These are phyloP conservation scores for Melipona bicolor DNA, from an alignment of 2,888 invertebrate species.

Conservation along the genomic window DNA sequence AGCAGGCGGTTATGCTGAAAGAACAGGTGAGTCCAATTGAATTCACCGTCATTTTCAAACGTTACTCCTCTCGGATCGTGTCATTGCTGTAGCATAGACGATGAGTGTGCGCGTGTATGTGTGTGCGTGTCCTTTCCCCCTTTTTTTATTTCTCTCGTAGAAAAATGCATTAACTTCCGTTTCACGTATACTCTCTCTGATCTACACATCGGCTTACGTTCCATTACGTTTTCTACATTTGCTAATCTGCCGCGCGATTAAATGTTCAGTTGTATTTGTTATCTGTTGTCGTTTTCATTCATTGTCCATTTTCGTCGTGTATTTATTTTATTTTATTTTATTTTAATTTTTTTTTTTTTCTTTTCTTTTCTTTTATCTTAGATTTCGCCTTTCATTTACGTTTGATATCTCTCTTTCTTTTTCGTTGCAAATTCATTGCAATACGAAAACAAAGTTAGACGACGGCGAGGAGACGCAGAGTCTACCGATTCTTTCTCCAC, in stretches of 20 bases:
- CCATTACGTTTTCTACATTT: slow-evolving; percentile 31
- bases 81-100: slow-evolving; percentile 63
- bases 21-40: slow-evolving; percentile 90
- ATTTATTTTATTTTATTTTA: not conserved
- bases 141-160: slow-evolving; percentile 58
- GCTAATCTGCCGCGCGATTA: slow-evolving; percentile 37
- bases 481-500: not conserved
- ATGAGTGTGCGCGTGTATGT: slow-evolving; percentile 60
- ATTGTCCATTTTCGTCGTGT: not conserved
- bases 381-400: not conserved
- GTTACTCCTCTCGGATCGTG: slow-evolving; percentile 31
- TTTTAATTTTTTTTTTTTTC: no score
- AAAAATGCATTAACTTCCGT: slow-evolving; percentile 55
- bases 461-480: slow-evolving; percentile 50
- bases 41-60: not conserved
- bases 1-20: slow-evolving; percentile 94
- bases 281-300: not conserved
- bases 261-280: not conserved
- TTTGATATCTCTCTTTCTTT: not conserved
- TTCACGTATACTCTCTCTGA: slow-evolving; percentile 29
- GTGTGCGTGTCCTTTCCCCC: slow-evolving; percentile 47
- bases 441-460: slow-evolving; percentile 19
- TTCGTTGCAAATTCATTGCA: no score
- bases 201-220: slow-evolving; percentile 37
- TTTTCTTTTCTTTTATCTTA: no score